These are phyloP conservation scores for Callaeas wilsoni DNA, from an alignment of 2,113 vertebrate genomes.

Conservation along the genomic window DNA sequence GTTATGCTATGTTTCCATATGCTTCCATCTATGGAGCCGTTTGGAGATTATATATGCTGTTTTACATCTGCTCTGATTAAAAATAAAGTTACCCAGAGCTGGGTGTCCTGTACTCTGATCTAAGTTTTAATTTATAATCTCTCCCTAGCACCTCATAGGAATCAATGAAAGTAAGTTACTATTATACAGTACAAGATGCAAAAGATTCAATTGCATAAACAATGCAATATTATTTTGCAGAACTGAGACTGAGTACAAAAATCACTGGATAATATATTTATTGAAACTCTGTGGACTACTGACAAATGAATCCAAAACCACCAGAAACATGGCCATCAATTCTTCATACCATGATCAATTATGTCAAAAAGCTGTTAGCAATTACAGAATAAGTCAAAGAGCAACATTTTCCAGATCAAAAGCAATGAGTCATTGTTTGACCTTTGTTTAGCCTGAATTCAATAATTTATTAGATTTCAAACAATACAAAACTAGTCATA, in stretches of 20 bases:
- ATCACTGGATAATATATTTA: not conserved
- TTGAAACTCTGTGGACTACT: not conserved
- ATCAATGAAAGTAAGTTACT: not conserved
- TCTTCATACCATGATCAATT: not conserved
- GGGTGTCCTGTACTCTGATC: not conserved
- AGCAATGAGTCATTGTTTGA: slow-evolving; percentile 43
- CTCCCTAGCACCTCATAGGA: not conserved
- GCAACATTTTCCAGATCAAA: not conserved
- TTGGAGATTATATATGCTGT: not conserved
- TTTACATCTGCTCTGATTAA: not conserved
- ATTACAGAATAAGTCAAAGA: slow-evolving; percentile 26
- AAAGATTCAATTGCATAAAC: not conserved
- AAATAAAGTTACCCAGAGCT: not conserved
- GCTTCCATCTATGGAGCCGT: not conserved
- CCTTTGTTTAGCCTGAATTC: slow-evolving; percentile 12
- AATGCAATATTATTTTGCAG: not conserved
- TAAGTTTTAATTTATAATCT: not conserved
- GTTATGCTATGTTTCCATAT: not conserved
- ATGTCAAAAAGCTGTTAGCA: slow-evolving; percentile 13
- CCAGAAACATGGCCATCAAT: not conserved
- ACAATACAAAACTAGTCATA: not conserved
- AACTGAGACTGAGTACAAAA: not conserved
- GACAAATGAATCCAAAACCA: not conserved
- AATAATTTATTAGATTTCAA: slow-evolving; percentile 9
- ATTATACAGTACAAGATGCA: not conserved